Percentiles rank a stretch among this genome's conserved stretches.
Evolutionary conservation across 1,140 invertebrate species (phyloP).

Genomic region (Caenorhabditis elegans): DNA sequence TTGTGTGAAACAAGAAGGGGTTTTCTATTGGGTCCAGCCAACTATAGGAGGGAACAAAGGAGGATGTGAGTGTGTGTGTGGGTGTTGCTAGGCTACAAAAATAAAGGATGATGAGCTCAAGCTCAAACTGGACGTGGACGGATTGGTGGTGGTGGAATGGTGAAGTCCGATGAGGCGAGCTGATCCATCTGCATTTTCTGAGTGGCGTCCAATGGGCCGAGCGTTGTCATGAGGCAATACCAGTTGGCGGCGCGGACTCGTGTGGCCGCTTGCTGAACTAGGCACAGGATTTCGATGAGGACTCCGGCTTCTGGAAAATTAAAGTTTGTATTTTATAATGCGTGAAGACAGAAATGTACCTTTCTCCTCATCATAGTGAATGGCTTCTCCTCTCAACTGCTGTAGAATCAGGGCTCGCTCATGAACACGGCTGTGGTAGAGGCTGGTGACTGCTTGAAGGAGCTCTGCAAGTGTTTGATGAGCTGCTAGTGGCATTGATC

Average conservation of each 20-base stretch:
- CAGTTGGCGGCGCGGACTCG: slow-evolving; percentile 62
- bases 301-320: slow-evolving; percentile 59
- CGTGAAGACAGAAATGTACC: slow-evolving; percentile 44
- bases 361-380: slow-evolving; percentile 61
- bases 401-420: slow-evolving; percentile 60
- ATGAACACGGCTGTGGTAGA: slow-evolving; percentile 59
- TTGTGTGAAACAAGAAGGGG: not conserved
- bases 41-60: not conserved
- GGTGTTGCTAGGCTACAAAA: not conserved
- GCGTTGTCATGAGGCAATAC: slow-evolving; percentile 62
- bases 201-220: slow-evolving; percentile 50
- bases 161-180: slow-evolving; percentile 52
- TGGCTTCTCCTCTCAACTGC: slow-evolving; percentile 60
- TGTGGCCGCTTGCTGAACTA: slow-evolving; percentile 55
- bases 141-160: slow-evolving; percentile 63
- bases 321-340: not conserved
- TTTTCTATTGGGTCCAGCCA: slow-evolving; percentile 11
- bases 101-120: not conserved
- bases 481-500: slow-evolving; percentile 49
- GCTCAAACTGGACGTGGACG: slow-evolving; percentile 50
- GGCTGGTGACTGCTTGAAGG: slow-evolving; percentile 57
- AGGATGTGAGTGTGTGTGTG: no score
- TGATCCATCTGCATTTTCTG: slow-evolving; percentile 53
- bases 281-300: slow-evolving; percentile 51
- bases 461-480: slow-evolving; percentile 53